phyloP scores from a whole-genome alignment of 2,797 vertebrate species.

The Tapirus indicus region DNA sequence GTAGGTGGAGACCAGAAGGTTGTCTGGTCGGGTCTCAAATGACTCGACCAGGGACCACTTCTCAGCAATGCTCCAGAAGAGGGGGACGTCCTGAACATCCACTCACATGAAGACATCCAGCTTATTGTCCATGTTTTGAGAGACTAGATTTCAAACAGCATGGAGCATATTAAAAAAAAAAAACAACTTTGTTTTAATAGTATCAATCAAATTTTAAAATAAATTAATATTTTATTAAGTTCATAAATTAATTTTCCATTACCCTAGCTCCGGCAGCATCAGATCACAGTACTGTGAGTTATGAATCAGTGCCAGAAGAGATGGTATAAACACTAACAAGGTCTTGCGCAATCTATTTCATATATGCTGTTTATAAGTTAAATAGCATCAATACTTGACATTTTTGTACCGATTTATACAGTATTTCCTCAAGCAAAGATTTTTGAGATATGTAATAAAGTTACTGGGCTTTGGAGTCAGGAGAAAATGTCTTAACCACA shows the following conservation, averaged over 20 bases:
- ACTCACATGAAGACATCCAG: conserved; percentile 52
- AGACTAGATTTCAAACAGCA: conserved; percentile 50
- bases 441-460: not conserved
- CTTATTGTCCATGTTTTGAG: conserved; percentile 33
- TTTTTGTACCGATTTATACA: not conserved
- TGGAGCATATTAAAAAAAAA: not conserved
- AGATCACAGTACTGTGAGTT: not conserved
- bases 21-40: conserved; percentile 80
- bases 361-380: not conserved
- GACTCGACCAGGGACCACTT: conserved; percentile 78
- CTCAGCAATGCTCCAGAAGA: conserved; percentile 75
- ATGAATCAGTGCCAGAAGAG: not conserved
- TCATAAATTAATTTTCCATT: not conserved
- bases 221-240: not conserved
- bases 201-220: not conserved
- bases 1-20: conserved; percentile 82
- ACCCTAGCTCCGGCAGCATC: not conserved
- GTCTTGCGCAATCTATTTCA: not conserved
- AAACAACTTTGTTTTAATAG: not conserved
- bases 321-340: not conserved
- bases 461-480: not conserved
- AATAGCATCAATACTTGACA: not conserved
- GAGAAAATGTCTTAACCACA: not conserved
- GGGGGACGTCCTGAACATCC: conserved; percentile 65
- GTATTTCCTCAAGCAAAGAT: not conserved